Percentiles rank a stretch among this genome's conserved stretches.
These are phyloP conservation scores for Chelonoidis abingdonii DNA, from an alignment of 2,113 vertebrate species.

Conservation along the genomic window DNA sequence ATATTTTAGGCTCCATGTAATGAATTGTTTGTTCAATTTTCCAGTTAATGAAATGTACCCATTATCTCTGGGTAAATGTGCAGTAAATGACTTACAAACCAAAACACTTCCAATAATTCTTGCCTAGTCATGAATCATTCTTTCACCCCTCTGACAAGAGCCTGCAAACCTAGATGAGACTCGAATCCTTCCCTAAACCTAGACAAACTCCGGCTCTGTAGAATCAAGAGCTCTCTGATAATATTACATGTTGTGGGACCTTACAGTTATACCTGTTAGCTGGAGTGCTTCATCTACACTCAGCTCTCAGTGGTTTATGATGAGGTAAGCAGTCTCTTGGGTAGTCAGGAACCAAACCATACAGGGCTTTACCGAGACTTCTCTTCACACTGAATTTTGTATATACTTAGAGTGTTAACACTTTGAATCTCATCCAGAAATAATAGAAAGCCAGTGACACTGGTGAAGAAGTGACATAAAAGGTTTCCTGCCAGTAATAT, in stretches of 20 bases:
- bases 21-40: not conserved
- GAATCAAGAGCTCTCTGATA: not conserved
- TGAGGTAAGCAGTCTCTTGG: not conserved
- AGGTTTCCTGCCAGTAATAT: not conserved
- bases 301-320: not conserved
- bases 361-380: not conserved
- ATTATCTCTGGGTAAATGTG: not conserved
- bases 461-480: accelerated
- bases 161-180: not conserved
- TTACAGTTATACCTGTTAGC: not conserved
- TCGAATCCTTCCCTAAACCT: not conserved
- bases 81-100: not conserved
- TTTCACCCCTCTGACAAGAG: not conserved
- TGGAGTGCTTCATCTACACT: not conserved
- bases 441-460: not conserved
- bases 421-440: not conserved
- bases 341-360: not conserved
- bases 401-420: not conserved
- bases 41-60: not conserved
- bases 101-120: not conserved
- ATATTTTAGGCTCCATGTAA: not conserved
- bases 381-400: not conserved
- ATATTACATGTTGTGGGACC: not conserved
- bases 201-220: not conserved
- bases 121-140: not conserved